Evolutionary conservation across 2,113 vertebrate genomes (phyloP).

Genomic region (Limanda limanda): DNA sequence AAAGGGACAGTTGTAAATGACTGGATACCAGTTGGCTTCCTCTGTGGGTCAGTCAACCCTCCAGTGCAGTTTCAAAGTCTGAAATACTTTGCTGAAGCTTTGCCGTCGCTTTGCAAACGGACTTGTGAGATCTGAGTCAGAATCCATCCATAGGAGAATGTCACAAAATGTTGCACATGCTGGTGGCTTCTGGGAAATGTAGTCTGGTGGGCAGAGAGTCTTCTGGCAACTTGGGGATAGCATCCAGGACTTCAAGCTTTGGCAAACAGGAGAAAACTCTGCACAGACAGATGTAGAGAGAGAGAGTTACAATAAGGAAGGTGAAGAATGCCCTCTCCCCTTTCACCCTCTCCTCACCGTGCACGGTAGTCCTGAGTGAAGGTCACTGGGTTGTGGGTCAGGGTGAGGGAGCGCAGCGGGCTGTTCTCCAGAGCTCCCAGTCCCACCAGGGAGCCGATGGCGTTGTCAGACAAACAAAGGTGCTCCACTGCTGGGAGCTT

Average conservation of each 20-base stretch:
- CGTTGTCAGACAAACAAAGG: conserved; percentile 92
- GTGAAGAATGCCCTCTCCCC: neutral
- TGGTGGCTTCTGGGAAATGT: conserved; percentile 77
- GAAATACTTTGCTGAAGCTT: too few relatives aligned
- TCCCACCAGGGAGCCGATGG: conserved; percentile 86
- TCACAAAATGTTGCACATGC: conserved; percentile 88
- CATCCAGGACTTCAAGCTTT: conserved; percentile 93
- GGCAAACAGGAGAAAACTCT: conserved; percentile 95
- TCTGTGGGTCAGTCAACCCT: too few relatives aligned
- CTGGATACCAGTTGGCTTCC: neutral
- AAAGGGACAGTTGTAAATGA: neutral
- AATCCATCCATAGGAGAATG: conserved; percentile 7
- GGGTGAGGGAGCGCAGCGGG: conserved; percentile 86
- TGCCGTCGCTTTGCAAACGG: neutral
- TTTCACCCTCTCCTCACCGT: conserved; percentile 76
- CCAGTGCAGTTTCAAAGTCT: too few relatives aligned
- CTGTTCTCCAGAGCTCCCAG: conserved; percentile 83
- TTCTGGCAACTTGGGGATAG: conserved; percentile 90
- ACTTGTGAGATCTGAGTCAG: neutral
- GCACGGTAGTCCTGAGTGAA: conserved; percentile 91
- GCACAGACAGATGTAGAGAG: conserved; percentile 36
- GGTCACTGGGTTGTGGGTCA: conserved; percentile 91
- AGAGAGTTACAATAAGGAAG: neutral
- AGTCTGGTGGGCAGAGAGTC: conserved; percentile 78
- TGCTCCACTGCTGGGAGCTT: conserved; percentile 90